These are phyloP conservation scores for Abrostola triplasia DNA, from an alignment of 2,888 invertebrate genomes.

Conservation along the genomic window DNA sequence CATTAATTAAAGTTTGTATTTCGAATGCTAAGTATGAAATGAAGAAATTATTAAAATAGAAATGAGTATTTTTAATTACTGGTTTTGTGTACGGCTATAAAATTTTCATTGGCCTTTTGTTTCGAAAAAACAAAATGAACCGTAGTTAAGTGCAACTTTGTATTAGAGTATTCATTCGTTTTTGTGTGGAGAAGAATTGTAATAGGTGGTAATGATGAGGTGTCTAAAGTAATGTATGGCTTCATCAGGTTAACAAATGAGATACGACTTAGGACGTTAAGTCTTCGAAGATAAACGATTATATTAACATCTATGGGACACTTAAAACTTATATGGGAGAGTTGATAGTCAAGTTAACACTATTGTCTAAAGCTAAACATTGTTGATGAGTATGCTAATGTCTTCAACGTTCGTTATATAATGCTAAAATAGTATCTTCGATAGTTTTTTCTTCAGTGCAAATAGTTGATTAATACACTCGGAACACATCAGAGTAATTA, in stretches of 20 bases:
- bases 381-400: neutral
- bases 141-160: constrained; percentile 15
- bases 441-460: too few species aligned
- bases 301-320: neutral
- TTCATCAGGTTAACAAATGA: constrained; percentile 25
- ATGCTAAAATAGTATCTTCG: too few species aligned
- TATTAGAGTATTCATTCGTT: constrained; percentile 14
- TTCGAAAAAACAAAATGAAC: neutral
- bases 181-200: constrained; percentile 2
- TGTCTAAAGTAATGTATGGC: constrained; percentile 18
- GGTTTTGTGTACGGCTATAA: constrained; percentile 27
- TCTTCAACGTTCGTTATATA: neutral
- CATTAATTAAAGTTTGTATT: constrained; percentile 20
- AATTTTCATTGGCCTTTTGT: constrained; percentile 20
- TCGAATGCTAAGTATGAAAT: constrained; percentile 3
- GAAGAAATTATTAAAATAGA: constrained; percentile 31
- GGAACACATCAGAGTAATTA: too few species aligned
- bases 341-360: neutral
- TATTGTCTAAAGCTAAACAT: neutral
- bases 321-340: neutral
- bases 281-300: neutral
- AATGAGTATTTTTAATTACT: constrained; percentile 42
- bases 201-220: neutral
- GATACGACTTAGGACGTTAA: neutral
- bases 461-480: too few species aligned